Conservation (phyloP, 2,113 vertebrate species). For the Toxotes jaculatrix region DNA sequence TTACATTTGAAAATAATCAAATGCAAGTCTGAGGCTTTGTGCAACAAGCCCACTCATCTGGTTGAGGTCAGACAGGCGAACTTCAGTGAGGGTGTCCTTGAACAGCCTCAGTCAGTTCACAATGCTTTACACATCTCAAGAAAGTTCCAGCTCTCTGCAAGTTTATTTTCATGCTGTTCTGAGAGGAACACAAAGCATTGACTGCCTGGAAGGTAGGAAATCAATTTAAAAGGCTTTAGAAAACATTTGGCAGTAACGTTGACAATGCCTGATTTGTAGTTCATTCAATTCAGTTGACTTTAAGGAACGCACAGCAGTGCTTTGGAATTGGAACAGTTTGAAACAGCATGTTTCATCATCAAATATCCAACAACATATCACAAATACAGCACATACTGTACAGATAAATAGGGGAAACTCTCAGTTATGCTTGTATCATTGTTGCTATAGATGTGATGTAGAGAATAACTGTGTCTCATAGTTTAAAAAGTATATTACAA, state of each 20-base stretch:
- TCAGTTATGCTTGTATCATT: no score
- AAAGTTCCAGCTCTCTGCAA: conserved; percentile 5
- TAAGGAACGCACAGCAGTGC: neutral
- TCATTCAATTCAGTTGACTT: conserved; percentile 19
- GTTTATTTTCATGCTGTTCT: conserved; percentile 20
- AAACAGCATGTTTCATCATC: neutral
- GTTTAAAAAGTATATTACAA: neutral
- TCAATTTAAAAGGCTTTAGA: conserved; percentile 37
- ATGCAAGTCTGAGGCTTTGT: neutral
- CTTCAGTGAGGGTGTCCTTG: conserved; percentile 5
- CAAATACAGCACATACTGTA: no score
- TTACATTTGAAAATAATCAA: neutral
- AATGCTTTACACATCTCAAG: neutral
- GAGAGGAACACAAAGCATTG: neutral
- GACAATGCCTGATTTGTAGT: conserved; percentile 8
- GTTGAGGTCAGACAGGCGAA: neutral
- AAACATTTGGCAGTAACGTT: conserved; percentile 25
- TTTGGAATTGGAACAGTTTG: neutral
- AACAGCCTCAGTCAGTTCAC: neutral
- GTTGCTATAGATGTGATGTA: no score
- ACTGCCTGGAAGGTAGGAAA: conserved; percentile 15
- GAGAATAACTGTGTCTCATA: neutral
- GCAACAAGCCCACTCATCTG: neutral
- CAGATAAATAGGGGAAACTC: no score
- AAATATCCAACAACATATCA: neutral